Base-by-base conservation (phyloP, 2,888 invertebrate species). In the Caenorhabditis drosophilae region DNA sequence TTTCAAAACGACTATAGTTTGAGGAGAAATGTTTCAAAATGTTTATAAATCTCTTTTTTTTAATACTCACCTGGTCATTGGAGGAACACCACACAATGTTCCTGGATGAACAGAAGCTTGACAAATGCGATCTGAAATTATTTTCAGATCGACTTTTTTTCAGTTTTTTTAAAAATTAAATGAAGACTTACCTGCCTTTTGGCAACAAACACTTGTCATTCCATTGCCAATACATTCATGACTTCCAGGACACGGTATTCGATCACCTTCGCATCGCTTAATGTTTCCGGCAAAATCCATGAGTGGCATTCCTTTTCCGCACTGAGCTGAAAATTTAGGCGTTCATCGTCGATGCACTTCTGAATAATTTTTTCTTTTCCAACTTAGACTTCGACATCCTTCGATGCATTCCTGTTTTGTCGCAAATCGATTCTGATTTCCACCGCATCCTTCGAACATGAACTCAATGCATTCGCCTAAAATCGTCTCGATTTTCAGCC, bases 271-370 rank as follows among this genome's bases (percentile, higher is more conserved):
- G 38, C 77, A 77, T 50, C 77, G 23, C 25, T 77, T 77, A 31
- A 77, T 70, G 41, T 77, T 77, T 22, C 77, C 77, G 4, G 77
- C 77, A 47, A 77, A 77, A 35, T 77, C 77, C 77, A 77, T 77
- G 31, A 77, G 27, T 0, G 77, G 77, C 54, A 75, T 64, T 16
- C 77, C 77, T 40, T 74, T 74, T 7, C 75, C 73, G 38, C 77
- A 77, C n/a, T 45, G 55, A 2, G 75, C 74, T 74, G 42, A 44
- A 73, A 51, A 9, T 31, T n/a, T n/a, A n/a, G 12, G 12, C 4
- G 12, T 23, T n/a, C 22, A n/a, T n/a, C n/a, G n/a, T 18, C 11
- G 25, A 23, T 34, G 11, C 11, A 12, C 35, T 34, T n/a, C n/a
- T n/a, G n/a, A n/a, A n/a, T n/a, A n/a, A n/a, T n/a, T n/a, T n/a